Evolutionary conservation across 2,113 vertebrate genomes (phyloP).

Genomic region (Neomonachus schauinslandi): DNA sequence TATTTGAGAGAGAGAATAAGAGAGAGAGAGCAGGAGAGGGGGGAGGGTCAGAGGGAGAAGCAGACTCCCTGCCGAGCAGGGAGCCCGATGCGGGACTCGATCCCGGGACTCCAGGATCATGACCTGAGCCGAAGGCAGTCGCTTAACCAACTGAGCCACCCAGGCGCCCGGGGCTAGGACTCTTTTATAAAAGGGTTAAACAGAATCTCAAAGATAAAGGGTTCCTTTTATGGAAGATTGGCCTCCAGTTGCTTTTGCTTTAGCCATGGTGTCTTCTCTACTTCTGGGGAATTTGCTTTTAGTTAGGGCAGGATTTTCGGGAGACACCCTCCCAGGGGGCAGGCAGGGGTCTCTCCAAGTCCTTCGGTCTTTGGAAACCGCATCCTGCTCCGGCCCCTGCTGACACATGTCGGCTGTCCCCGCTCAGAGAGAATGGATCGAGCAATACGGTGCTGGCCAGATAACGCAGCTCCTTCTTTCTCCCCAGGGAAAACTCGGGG

Average conservation of each 20-base stretch:
- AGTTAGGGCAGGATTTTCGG: fast-evolving
- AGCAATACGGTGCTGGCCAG: fast-evolving
- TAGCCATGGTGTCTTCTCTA: fast-evolving
- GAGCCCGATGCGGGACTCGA: no score
- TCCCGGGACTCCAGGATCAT: no score
- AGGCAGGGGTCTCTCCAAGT: background rate
- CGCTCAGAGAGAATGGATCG: fast-evolving
- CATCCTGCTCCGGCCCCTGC: background rate
- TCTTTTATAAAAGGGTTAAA: fast-evolving
- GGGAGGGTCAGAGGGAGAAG: no score
- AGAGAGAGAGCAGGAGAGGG: no score
- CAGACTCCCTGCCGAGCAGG: no score
- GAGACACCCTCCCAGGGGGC: background rate
- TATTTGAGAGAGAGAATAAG: no score
- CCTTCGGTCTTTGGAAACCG: background rate
- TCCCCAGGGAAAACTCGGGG: slow-evolving; percentile 96
- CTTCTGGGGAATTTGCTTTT: background rate
- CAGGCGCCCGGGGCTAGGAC: no score
- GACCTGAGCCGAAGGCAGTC: no score
- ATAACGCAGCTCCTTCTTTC: background rate
- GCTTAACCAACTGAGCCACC: no score
- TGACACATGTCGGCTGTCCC: background rate
- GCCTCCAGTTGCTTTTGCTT: fast-evolving
- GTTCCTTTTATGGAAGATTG: fast-evolving
- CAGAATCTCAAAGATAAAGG: fast-evolving